Conservation (phyloP, 2,888 invertebrate species). For the Sphaerophoria rueppellii region DNA sequence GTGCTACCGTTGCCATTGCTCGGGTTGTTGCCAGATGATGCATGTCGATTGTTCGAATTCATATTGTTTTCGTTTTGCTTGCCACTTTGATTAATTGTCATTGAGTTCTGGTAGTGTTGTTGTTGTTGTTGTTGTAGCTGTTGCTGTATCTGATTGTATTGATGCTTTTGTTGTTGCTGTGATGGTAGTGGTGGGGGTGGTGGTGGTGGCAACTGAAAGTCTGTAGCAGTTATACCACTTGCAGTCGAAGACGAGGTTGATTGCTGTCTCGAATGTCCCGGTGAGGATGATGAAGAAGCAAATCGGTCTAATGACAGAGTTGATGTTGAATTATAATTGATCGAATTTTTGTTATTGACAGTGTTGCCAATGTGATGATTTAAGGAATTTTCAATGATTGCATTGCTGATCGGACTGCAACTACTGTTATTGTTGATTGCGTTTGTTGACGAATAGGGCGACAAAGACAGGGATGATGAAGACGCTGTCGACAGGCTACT, state of each 20-base stretch:
- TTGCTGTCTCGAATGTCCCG: conserved; percentile 79
- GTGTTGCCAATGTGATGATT: conserved; percentile 71
- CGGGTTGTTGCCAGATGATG: conserved; percentile 52
- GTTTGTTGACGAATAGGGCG: conserved; percentile 73
- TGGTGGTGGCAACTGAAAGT: conserved; percentile 76
- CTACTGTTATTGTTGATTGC: conserved; percentile 73
- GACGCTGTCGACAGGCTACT: conserved; percentile 81
- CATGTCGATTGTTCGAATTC: conserved; percentile 80
- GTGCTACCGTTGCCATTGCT: conserved; percentile 53
- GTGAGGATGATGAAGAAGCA: conserved; percentile 75
- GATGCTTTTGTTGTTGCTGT: conserved; percentile 62
- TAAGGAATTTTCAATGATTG: conserved; percentile 72
- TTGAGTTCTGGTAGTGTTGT: conserved; percentile 74
- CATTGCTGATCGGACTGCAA: conserved; percentile 65
- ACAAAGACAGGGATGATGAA: conserved; percentile 77
- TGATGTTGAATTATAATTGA: conserved; percentile 74
- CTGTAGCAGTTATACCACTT: conserved; percentile 74
- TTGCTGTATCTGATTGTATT: conserved; percentile 73
- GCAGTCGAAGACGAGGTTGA: conserved; percentile 77
- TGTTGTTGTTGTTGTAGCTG: conserved; percentile 66
- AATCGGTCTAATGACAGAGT: conserved; percentile 78
- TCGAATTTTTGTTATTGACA: conserved; percentile 55
- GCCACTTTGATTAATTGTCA: conserved; percentile 74
- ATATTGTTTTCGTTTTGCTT: conserved; percentile 80
- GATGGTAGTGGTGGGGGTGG: conserved; percentile 75